Evolutionary conservation across 2,888 invertebrate species (phyloP), one percentile per base, ranked within the genome.

Genomic region (Panorpa germanica): DNA sequence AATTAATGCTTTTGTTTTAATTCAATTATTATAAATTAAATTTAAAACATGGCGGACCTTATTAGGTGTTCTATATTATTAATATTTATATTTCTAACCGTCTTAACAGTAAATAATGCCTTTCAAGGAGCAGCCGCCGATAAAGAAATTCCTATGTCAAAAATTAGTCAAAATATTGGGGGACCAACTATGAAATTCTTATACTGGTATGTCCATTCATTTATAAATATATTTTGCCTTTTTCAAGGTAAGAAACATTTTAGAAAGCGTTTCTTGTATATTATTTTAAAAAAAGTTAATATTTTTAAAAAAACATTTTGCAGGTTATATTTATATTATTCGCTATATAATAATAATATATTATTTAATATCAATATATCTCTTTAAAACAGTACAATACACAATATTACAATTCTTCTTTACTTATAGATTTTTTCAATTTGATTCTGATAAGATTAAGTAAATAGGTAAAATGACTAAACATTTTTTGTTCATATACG

Each of bases 101-200:
- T n/a, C n/a, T n/a, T n/a, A n/a, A n/a, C n/a, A n/a, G n/a, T n/a
- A n/a, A n/a, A n/a, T n/a, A 21, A 14, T 23, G 7, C 14, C 18
- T 30, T n/a, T n/a, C 26, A 28, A 24, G 18, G 18, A 24, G 30
- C 39, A 29, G 44, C 44, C 24, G 51, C 49, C 25, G 61, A 63
- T 42, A 65, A 65, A 44, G 70, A 72, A 46, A 61, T 70, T 42
- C 70, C 73, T 25, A 51, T 65, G 44, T 66, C 73, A 52, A 82
- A 70, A 63, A 67, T 78, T 48, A 74, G 65, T 40, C 64, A 62
- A 53, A 74, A 65, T 48, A 59, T 64, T 53, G 69, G 72, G 32
- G 70, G 69, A 16, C 76, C 78, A 37, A 75, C 77, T 30, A 66
- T 86, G 56, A 82, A 76, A 55, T 78, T 88, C 52, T 63, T 77